phyloP scores from a whole-genome alignment of 1,140 invertebrate genomes.

The Stegodyphus mimosarum region DNA sequence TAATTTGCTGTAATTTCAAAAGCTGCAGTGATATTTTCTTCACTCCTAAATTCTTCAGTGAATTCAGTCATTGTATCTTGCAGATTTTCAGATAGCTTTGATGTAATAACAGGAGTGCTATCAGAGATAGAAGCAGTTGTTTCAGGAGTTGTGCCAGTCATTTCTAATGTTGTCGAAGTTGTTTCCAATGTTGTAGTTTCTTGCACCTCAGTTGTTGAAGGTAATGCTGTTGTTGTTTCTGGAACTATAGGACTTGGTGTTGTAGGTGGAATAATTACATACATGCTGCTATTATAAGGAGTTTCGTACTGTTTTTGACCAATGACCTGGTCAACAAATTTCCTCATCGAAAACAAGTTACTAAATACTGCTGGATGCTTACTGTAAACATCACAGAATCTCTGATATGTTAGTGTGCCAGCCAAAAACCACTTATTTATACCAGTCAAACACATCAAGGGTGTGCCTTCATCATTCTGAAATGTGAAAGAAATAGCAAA shows the following conservation, averaged over 20 bases:
- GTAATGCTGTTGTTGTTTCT: constrained; percentile 11
- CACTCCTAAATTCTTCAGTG: constrained; percentile 21
- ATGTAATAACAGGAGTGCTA: background rate
- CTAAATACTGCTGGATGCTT: constrained; percentile 62
- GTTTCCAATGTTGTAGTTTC: background rate
- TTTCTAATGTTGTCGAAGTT: background rate
- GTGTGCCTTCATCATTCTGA: constrained; percentile 76
- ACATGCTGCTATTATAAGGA: constrained; percentile 40
- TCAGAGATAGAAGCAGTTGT: background rate
- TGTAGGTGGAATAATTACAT: constrained; percentile 45
- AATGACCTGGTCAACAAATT: constrained; percentile 53
- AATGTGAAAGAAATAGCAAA: constrained; percentile 62
- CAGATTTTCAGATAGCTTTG: background rate
- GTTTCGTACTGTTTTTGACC: constrained; percentile 58
- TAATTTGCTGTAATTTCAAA: background rate
- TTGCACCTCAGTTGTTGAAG: background rate
- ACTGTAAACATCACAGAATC: constrained; percentile 52
- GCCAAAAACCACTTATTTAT: constrained; percentile 61
- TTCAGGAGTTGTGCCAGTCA: background rate
- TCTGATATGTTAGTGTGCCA: constrained; percentile 58
- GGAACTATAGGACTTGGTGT: constrained; percentile 44
- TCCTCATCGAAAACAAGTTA: constrained; percentile 59
- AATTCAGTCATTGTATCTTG: background rate
- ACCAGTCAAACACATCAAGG: constrained; percentile 74
- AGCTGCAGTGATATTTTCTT: constrained; percentile 21